Evolutionary conservation across 1,140 invertebrate species (phyloP).

Genomic region (Drosophila navojoa): DNA sequence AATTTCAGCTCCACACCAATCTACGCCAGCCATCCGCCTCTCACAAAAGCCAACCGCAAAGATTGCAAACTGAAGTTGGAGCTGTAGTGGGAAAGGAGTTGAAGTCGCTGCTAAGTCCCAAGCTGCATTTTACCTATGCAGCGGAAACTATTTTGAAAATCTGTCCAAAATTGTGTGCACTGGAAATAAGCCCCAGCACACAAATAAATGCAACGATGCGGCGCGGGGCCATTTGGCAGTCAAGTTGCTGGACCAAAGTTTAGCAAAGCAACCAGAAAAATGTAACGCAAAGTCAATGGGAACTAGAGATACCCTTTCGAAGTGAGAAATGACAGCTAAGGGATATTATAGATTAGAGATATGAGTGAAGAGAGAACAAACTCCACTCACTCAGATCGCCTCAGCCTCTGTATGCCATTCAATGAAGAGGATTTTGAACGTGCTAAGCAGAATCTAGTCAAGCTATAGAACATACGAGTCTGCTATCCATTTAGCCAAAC

Average conservation of each 20-base stretch:
- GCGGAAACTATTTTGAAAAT: constrained; percentile 71
- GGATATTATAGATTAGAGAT: too few species aligned
- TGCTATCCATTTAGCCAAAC: not conserved
- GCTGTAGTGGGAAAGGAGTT: not conserved
- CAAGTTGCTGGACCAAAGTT: constrained; percentile 44
- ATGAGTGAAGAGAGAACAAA: too few species aligned
- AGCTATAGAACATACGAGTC: not conserved
- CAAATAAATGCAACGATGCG: constrained; percentile 59
- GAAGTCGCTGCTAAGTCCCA: constrained; percentile 12
- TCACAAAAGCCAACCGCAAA: constrained; percentile 59
- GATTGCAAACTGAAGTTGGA: constrained; percentile 19
- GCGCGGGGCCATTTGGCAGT: constrained; percentile 58
- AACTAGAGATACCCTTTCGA: not conserved
- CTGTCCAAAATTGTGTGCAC: constrained; percentile 73
- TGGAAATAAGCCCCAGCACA: constrained; percentile 72
- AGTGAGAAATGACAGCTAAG: too few species aligned
- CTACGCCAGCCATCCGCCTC: not conserved
- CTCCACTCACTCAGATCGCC: too few species aligned
- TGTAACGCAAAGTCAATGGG: not conserved
- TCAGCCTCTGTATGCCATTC: too few species aligned
- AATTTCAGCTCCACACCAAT: constrained; percentile 26
- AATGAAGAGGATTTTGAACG: too few species aligned
- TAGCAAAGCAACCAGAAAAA: constrained; percentile 18
- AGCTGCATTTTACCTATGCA: constrained; percentile 58
- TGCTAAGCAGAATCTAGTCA: not conserved